Conservation (phyloP, 2,113 vertebrate genomes). For the Callocephalon fimbriatum region DNA sequence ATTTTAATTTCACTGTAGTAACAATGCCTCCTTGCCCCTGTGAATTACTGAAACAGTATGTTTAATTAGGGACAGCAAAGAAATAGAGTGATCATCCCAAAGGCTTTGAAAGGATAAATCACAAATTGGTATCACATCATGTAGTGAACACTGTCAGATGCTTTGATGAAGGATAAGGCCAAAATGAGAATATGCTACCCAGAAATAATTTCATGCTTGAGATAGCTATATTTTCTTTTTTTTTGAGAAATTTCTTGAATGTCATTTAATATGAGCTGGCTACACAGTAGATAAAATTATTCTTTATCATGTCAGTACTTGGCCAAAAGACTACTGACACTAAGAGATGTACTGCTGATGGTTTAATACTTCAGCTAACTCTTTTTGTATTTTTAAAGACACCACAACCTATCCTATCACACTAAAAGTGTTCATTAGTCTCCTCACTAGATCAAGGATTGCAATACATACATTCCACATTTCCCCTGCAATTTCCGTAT, state of each 20-base stretch:
- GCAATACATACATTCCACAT: not conserved
- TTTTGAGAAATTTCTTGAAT: not conserved
- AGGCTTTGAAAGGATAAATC: slow-evolving; percentile 4
- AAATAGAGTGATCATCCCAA: not conserved
- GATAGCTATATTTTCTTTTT: not conserved
- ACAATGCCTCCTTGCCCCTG: not conserved
- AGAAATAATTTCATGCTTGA: not conserved
- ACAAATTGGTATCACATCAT: not conserved
- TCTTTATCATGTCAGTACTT: not conserved
- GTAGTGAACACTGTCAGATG: not conserved
- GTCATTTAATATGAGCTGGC: not conserved
- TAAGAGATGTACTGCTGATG: not conserved
- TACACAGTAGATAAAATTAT: not conserved
- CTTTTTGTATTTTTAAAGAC: not conserved
- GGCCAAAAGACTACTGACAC: not conserved
- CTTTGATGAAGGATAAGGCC: not conserved
- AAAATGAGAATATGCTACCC: not conserved
- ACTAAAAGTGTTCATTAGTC: not conserved
- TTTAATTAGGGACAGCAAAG: slow-evolving; percentile 19
- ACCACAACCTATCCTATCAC: not conserved
- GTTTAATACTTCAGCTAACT: not conserved
- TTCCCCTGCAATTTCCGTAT: not conserved
- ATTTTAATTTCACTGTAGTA: not conserved
- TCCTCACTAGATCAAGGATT: not conserved
- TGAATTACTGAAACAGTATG: not conserved